Base-by-base conservation (phyloP, 2,113 vertebrate species). In the Glaucidium brasilianum region DNA sequence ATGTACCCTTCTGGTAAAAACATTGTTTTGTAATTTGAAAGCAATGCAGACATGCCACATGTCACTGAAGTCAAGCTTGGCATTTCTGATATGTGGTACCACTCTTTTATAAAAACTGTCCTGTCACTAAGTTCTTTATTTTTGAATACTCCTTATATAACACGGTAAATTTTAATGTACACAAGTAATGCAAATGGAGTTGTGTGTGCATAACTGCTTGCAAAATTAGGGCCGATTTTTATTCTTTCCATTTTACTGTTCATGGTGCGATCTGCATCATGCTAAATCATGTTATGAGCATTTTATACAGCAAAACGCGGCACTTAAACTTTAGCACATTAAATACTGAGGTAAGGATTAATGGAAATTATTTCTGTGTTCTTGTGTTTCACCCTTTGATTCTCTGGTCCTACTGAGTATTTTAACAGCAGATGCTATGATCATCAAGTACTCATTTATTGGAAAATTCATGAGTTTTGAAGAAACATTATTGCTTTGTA, bases 11-110 rank as follows among this genome's bases (percentile, higher is more conserved):
- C 77, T 83, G 53, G 58, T 83, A 92, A 71, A 96, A 86, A 85
- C 30, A 91, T 74, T 80, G 29, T 47, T 92, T 53, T 90, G 73
- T 79, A 53, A 50, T 85, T 86, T 93, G 85, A 93, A 97, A 97
- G 45, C n/a, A 45, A 37, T 73, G 74, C 56, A 72, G 90, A 73
- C 55, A 50, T 73, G 43, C 73, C 75, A 75, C 55, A 68, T 43
- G 62, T 21, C 78, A 56, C 27, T 56, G 45, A 69, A 47, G n/a
- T 50, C 83, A 73, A 85, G 23, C n/a, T 35, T 86, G 41, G 47
- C 8, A 10, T 76, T 95, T 77, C 34, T 92, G 39, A 47, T 73
- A 58, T 29, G 49, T 53, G 41, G 34, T 63, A 85, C 23, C 32
- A 43, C 21, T 50, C 26, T 30, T 86, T 67, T 39, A n/a, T 27